Conservation (phyloP, 2,888 invertebrate species). For the Galeopsomyia nigrocyanea region DNA sequence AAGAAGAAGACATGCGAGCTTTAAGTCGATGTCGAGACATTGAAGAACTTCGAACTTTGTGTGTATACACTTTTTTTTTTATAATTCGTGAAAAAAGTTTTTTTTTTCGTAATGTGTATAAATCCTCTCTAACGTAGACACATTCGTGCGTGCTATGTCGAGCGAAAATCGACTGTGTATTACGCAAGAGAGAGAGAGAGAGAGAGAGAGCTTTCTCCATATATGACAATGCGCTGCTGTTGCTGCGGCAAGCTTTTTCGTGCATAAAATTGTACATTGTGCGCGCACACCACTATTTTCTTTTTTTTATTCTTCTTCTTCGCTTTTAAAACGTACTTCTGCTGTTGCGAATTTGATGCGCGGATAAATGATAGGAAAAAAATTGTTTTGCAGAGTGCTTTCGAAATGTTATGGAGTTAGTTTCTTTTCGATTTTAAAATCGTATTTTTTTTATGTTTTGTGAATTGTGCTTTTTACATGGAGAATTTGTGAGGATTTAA, state of each 20-base stretch:
- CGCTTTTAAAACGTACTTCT: constrained; percentile 1
- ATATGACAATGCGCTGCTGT: not conserved
- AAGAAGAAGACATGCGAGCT: constrained; percentile 3
- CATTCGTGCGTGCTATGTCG: not conserved
- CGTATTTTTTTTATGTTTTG: too few relatives aligned
- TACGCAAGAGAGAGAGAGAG: not conserved
- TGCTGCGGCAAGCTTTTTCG: not conserved
- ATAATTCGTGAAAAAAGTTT: too few relatives aligned
- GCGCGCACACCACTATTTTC: not conserved
- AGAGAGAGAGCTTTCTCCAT: too few relatives aligned
- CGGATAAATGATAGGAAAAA: not conserved
- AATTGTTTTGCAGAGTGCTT: too few relatives aligned
- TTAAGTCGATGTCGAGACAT: constrained; percentile 26
- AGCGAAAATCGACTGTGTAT: constrained; percentile 14
- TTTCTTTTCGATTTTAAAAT: too few relatives aligned
- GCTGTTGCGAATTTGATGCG: constrained; percentile 3
- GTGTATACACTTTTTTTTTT: too few relatives aligned
- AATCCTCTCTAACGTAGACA: too few relatives aligned
- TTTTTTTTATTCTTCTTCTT: not conserved
- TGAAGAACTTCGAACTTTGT: constrained; percentile 32
- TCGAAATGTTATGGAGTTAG: too few relatives aligned
- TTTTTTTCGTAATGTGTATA: too few relatives aligned
- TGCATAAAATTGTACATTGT: not conserved
- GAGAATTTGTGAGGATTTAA: too few relatives aligned
- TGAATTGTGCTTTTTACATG: too few relatives aligned